Percentiles rank a stretch among this genome's conserved stretches.
phyloP scores from a whole-genome alignment of 2,797 vertebrate species.

The Brachyrhaphis roseni region DNA sequence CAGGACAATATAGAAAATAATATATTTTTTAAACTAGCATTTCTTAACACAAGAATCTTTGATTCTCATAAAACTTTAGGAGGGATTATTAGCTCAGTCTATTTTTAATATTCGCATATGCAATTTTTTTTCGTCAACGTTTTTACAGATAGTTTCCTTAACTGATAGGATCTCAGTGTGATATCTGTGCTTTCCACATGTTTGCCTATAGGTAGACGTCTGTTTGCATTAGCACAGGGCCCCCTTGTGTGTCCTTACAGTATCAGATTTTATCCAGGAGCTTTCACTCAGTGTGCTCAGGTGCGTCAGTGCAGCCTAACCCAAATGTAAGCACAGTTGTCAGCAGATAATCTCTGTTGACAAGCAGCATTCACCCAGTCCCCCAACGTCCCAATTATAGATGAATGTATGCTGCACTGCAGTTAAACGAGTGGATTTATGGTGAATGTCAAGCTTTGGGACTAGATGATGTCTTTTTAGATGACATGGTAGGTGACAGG shows the following conservation, averaged over 20 bases:
- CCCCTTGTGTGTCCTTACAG: slow-evolving; percentile 14
- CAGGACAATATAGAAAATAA: background rate
- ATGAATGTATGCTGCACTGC: slow-evolving; percentile 41
- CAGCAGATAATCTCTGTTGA: slow-evolving; percentile 61
- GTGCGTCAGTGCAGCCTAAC: slow-evolving; percentile 34
- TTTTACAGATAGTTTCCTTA: background rate
- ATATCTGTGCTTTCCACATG: slow-evolving; percentile 23
- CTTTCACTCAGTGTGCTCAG: slow-evolving; percentile 42
- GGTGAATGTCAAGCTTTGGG: slow-evolving; percentile 8
- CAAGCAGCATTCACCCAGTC: slow-evolving; percentile 49
- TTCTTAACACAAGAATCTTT: background rate
- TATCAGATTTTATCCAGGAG: slow-evolving; percentile 54
- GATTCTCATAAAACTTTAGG: background rate
- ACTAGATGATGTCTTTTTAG: slow-evolving; percentile 15
- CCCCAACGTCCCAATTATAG: slow-evolving; percentile 54
- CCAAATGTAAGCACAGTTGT: background rate
- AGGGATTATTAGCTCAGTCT: background rate
- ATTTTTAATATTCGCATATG: no score
- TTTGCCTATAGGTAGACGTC: slow-evolving; percentile 10
- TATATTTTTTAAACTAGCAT: background rate
- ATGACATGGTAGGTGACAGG: slow-evolving; percentile 13
- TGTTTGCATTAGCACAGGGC: slow-evolving; percentile 16
- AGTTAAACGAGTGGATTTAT: slow-evolving; percentile 42
- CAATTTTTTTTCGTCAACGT: background rate
- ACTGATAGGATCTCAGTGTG: background rate